These are phyloP conservation scores for Stenotaenia linearis DNA, from an alignment of 2,888 invertebrate genomes.

Conservation along the genomic window DNA sequence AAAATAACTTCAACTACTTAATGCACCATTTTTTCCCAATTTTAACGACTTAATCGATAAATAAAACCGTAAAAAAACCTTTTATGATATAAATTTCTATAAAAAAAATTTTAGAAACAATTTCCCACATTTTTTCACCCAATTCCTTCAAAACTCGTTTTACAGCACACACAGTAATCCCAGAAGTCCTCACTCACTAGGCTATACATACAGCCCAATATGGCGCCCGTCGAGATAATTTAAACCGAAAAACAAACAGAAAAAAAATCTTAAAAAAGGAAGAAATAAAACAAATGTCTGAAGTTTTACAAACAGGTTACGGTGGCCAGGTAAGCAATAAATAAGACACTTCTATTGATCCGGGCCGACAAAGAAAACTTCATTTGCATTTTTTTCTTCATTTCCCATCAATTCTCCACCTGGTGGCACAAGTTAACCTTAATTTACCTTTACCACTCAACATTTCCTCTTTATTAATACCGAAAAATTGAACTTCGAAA, in stretches of 20 bases:
- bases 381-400: not conserved
- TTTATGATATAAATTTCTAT: too few relatives aligned
- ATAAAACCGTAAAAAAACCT: too few relatives aligned
- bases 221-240: not conserved
- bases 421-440: not conserved
- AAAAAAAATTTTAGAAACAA: too few relatives aligned
- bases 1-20: not conserved
- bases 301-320: not conserved
- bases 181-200: too few relatives aligned
- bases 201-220: too few relatives aligned
- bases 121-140: not conserved
- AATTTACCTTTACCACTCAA: not conserved
- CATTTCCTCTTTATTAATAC: not conserved
- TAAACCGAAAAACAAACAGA: not conserved
- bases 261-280: not conserved
- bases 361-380: constrained; percentile 10
- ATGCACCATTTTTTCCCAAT: not conserved
- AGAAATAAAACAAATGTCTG: not conserved
- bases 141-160: too few relatives aligned
- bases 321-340: not conserved
- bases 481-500: not conserved
- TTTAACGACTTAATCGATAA: too few relatives aligned
- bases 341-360: constrained; percentile 11
- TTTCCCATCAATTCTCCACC: constrained; percentile 1
- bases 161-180: too few relatives aligned